Evolutionary conservation across 2,113 vertebrate species (phyloP).

Genomic region (Chaetops frenatus): DNA sequence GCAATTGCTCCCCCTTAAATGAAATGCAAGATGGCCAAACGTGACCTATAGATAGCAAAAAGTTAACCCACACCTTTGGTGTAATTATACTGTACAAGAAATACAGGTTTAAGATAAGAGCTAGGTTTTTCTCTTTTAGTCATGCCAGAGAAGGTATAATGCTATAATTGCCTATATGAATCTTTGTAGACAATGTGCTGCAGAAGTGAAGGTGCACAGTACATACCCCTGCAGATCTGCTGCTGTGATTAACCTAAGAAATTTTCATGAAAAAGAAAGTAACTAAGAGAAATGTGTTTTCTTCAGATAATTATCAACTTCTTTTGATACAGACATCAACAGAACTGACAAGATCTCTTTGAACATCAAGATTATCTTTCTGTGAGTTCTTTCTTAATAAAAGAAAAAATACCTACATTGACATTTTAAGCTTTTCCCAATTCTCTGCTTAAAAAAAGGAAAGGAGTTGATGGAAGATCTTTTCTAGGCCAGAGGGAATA

Average conservation of each 20-base stretch:
- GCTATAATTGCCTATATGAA: slow-evolving; percentile 56
- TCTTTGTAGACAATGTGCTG: slow-evolving; percentile 49
- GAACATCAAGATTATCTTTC: slow-evolving; percentile 27
- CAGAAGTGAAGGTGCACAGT: slow-evolving; percentile 45
- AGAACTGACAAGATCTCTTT: slow-evolving; percentile 51
- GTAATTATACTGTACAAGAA: slow-evolving; percentile 60
- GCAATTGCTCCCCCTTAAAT: neutral
- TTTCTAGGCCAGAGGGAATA: neutral
- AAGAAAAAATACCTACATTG: slow-evolving; percentile 11
- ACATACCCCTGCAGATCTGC: slow-evolving; percentile 12
- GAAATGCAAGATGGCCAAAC: neutral
- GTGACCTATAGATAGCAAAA: slow-evolving; percentile 17
- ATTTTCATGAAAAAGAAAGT: slow-evolving; percentile 24
- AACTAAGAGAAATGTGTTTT: slow-evolving; percentile 48
- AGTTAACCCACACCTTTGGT: neutral
- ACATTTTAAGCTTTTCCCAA: slow-evolving; percentile 3
- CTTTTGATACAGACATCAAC: slow-evolving; percentile 47
- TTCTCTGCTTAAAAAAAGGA: neutral
- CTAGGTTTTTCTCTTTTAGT: slow-evolving; percentile 50
- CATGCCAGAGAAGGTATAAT: slow-evolving; percentile 32
- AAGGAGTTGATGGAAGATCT: neutral
- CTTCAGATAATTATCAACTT: slow-evolving; percentile 46
- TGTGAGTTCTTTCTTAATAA: slow-evolving; percentile 3
- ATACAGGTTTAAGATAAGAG: slow-evolving; percentile 49
- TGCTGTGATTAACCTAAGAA: slow-evolving; percentile 43